Percentiles rank a stretch among this genome's conserved stretches.
phyloP scores from a whole-genome alignment of 2,797 vertebrate species.

The Poecilia wingei region DNA sequence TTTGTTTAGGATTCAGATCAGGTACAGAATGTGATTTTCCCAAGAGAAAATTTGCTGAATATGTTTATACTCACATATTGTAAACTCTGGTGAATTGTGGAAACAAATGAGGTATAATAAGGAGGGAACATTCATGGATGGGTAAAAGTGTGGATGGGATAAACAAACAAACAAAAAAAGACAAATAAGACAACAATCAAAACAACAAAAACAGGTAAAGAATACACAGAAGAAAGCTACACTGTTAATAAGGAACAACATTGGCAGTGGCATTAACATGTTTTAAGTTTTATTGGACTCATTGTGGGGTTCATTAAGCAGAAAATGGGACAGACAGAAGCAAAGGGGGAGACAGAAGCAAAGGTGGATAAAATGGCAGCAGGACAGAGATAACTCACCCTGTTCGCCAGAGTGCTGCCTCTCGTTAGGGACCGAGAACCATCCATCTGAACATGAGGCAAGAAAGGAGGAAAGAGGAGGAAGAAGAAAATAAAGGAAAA shows the following conservation, averaged over 20 bases:
- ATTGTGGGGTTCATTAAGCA: conserved; percentile 35
- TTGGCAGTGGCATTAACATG: conserved; percentile 34
- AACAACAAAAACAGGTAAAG: conserved; percentile 55
- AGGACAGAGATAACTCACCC: conserved; percentile 76
- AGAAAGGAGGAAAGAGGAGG: conserved; percentile 39
- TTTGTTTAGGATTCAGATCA: conserved; percentile 34
- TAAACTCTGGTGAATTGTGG: conserved; percentile 79
- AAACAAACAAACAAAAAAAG: conserved; percentile 68
- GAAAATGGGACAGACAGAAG: conserved; percentile 40
- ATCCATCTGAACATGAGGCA: conserved; percentile 77
- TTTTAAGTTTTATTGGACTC: conserved; percentile 37
- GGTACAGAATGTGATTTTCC: conserved; percentile 15
- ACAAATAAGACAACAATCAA: conserved; percentile 71
- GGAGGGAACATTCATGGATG: conserved; percentile 40
- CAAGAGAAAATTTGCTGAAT: conserved; percentile 41
- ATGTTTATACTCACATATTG: conserved; percentile 86
- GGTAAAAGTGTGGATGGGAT: conserved; percentile 61
- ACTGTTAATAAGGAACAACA: conserved; percentile 31
- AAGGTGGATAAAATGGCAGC: conserved; percentile 25
- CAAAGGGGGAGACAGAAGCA: conserved; percentile 30
- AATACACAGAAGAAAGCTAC: conserved; percentile 28
- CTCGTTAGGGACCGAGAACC: conserved; percentile 79
- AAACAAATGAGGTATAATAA: conserved; percentile 52
- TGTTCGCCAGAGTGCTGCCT: conserved; percentile 79
- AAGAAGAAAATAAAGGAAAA: conserved; percentile 47